Percentiles rank a stretch among this genome's conserved stretches.
phyloP scores from a whole-genome alignment of 2,797 vertebrate species.

The Peromyscus eremicus region DNA sequence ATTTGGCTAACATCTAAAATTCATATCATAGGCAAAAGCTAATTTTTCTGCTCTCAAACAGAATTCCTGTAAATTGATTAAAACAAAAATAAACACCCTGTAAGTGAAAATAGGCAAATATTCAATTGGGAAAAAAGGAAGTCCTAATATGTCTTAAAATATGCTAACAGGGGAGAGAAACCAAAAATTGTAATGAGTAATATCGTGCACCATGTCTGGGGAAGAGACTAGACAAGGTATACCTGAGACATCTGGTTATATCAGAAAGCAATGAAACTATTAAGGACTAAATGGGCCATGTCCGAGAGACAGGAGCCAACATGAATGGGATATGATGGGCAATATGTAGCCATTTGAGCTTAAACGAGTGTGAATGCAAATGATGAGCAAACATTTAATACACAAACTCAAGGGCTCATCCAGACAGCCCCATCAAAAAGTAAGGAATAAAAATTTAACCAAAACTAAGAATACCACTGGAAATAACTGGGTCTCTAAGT shows the following conservation, averaged over 20 bases:
- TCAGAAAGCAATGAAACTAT: neutral
- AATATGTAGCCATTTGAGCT: neutral
- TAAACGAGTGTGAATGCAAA: constrained; percentile 13
- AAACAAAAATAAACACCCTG: neutral
- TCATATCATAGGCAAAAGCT: neutral
- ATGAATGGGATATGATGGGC: neutral
- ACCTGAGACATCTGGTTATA: neutral
- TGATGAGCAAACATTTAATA: neutral
- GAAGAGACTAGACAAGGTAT: neutral
- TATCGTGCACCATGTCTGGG: neutral
- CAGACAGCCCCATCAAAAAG: neutral
- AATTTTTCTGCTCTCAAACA: constrained; percentile 33
- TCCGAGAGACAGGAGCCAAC: neutral
- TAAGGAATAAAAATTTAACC: constrained; percentile 36
- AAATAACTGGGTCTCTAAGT: constrained; percentile 44
- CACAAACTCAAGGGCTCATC: neutral
- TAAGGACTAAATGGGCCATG: neutral
- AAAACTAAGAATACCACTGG: neutral
- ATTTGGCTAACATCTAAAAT: constrained; percentile 17
- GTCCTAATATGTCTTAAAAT: constrained; percentile 31
- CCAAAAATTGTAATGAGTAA: constrained; percentile 17
- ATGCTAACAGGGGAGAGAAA: neutral
- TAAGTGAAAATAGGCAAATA: constrained; percentile 33
- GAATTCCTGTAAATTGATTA: neutral
- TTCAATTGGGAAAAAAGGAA: constrained; percentile 1